These are phyloP conservation scores for Agonopterix arenella DNA, from an alignment of 2,888 invertebrate genomes.

Conservation along the genomic window DNA sequence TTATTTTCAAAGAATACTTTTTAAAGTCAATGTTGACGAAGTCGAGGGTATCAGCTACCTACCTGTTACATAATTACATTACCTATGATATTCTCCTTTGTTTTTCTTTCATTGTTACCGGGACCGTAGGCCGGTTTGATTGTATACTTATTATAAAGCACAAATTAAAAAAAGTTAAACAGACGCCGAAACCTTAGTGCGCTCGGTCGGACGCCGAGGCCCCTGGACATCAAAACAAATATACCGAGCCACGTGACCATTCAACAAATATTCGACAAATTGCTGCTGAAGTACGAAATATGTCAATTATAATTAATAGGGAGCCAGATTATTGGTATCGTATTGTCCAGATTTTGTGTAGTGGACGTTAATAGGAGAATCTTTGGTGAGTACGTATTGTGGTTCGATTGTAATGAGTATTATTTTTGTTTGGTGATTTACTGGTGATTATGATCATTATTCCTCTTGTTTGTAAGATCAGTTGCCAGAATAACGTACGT, in stretches of 20 bases:
- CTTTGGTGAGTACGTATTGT: slow-evolving; percentile 15
- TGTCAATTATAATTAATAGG: slow-evolving; percentile 75
- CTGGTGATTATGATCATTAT: slow-evolving; percentile 9
- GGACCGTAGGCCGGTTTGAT: no score
- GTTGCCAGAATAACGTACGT: no score
- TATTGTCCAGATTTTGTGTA: slow-evolving; percentile 36
- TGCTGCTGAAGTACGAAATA: slow-evolving; percentile 61
- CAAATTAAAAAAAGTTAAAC: no score
- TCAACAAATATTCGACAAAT: slow-evolving; percentile 54
- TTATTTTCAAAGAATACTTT: no score
- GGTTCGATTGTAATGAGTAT: slow-evolving; percentile 4
- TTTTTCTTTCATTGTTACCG: no score
- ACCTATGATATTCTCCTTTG: no score
- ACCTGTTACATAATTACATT: no score
- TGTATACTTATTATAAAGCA: no score
- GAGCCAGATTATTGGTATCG: slow-evolving; percentile 54
- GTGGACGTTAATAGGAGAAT: slow-evolving; percentile 35
- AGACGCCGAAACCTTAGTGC: no score
- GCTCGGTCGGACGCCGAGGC: slow-evolving; percentile 33
- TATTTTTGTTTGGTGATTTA: slow-evolving; percentile 1
- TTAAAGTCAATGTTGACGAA: no score
- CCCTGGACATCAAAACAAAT: slow-evolving; percentile 72
- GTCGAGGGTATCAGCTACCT: no score
- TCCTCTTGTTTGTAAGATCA: slow-evolving; percentile 1
- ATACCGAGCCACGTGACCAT: slow-evolving; percentile 55